phyloP scores from a whole-genome alignment of 2,797 vertebrate species.

The Poliocrania exsul region DNA sequence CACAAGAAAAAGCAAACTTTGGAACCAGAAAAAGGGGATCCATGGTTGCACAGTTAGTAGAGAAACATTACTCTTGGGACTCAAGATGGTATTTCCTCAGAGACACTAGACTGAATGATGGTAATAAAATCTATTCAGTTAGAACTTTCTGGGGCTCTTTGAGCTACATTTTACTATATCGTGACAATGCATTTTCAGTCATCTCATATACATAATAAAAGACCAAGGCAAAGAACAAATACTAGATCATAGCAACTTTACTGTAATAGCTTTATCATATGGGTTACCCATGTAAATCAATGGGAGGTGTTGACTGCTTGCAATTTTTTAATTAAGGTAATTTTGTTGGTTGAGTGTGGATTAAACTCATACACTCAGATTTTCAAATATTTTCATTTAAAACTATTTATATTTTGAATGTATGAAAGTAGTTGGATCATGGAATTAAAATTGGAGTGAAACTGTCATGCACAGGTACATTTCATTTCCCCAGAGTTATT shows the following conservation, averaged over 20 bases:
- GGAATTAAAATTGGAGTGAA: not conserved
- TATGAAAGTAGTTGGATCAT: not conserved
- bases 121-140: not conserved
- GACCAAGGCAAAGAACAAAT: not conserved
- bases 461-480: not conserved
- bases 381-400: not conserved
- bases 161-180: not conserved
- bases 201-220: not conserved
- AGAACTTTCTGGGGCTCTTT: not conserved
- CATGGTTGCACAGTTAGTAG: not conserved
- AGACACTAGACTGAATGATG: not conserved
- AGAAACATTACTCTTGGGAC: not conserved
- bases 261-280: not conserved
- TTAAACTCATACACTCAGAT: not conserved
- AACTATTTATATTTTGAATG: not conserved
- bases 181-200: not conserved
- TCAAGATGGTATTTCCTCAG: not conserved
- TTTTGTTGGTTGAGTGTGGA: not conserved
- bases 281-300: not conserved
- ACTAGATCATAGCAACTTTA: not conserved
- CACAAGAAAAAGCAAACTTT: not conserved
- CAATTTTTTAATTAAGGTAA: not conserved
- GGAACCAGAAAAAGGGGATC: not conserved
- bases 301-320: not conserved
- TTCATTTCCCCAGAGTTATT: not conserved